Base-by-base conservation (phyloP, 1,140 invertebrate genomes). In the Meloidogyne chitwoodi region DNA sequence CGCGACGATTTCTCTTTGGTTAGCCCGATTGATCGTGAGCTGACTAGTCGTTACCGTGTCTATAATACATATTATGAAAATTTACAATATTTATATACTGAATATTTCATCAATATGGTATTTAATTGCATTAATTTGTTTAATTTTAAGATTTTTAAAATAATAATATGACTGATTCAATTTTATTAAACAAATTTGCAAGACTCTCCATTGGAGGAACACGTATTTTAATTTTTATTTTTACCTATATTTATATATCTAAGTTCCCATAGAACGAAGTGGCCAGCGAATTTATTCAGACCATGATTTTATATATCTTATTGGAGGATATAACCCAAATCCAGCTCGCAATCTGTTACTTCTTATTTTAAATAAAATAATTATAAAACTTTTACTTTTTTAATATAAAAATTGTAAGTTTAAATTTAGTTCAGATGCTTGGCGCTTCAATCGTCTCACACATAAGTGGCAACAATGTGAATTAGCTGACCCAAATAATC, bases 201-300 rank as follows among this genome's bases (percentile, higher is more conserved):
- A 56, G 10, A 14, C 48, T 56, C n/a, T 56, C 48, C 6, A 56
- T 56, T 56, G 19, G 48, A n/a, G 48, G 48, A 56, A 56, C 5
- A 8, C 19, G 48, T 56, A n/a, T n/a, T n/a, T 56, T 56, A n/a
- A n/a, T 56, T n/a, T 6, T 8, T n/a, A n/a, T n/a, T 56, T n/a
- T 16, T 16, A 1, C n/a, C 5, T 56, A n/a, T n/a, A 56, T n/a
- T 5, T 56, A 38, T n/a, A 6, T 56, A n/a, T 56, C 70, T 80
- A 8, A 80, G 77, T 29, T 64, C 77, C 78, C 6, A 64, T 26
- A 63, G n/a, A 79, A 38, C 68, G 77, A 26, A 78, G 77, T 61
- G 77, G 77, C 12, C 77, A 78, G 22, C 77, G 77, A n/a, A 72
- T 80, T 19, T 78, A 80, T 65, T 68, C 77, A 44, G 67, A 65